Evolutionary conservation across 1,140 invertebrate species (phyloP).

Genomic region (Drosophila tropicalis): DNA sequence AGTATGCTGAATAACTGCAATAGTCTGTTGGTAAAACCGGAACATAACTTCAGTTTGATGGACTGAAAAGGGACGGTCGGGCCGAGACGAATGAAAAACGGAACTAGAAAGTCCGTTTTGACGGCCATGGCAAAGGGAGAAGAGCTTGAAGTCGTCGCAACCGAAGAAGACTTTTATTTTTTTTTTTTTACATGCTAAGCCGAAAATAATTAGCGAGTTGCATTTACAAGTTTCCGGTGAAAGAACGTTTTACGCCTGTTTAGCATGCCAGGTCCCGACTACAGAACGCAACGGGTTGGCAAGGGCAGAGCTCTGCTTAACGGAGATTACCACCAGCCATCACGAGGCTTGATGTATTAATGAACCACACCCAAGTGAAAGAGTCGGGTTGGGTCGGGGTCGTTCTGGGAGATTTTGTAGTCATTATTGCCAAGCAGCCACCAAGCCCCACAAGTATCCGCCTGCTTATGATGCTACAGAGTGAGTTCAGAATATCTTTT

Average conservation of each 20-base stretch:
- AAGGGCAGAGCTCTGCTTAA: not conserved
- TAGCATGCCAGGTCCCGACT: not conserved
- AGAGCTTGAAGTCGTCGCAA: not conserved
- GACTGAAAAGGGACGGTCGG: not conserved
- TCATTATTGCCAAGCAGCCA: not conserved
- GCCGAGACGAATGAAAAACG: too few relatives aligned
- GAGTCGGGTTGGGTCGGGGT: not conserved
- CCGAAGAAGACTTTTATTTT: not conserved
- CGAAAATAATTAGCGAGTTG: constrained; percentile 14
- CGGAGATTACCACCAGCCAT: not conserved
- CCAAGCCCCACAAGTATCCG: not conserved
- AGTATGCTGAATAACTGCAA: not conserved
- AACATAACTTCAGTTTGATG: not conserved
- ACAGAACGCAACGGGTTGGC: not conserved
- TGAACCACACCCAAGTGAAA: constrained; percentile 2
- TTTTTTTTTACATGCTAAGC: constrained; percentile 3
- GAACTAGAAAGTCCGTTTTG: not conserved
- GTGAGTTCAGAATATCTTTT: not conserved
- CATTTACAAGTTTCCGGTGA: constrained; percentile 13
- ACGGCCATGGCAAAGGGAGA: not conserved
- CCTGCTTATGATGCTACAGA: not conserved
- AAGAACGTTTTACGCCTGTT: constrained; percentile 9
- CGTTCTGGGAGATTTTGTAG: constrained; percentile 3
- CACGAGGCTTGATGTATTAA: constrained; percentile 7
- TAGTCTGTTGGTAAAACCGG: not conserved